These are phyloP conservation scores for Bactericera cockerelli DNA, from an alignment of 1,140 invertebrate species.

Conservation along the genomic window DNA sequence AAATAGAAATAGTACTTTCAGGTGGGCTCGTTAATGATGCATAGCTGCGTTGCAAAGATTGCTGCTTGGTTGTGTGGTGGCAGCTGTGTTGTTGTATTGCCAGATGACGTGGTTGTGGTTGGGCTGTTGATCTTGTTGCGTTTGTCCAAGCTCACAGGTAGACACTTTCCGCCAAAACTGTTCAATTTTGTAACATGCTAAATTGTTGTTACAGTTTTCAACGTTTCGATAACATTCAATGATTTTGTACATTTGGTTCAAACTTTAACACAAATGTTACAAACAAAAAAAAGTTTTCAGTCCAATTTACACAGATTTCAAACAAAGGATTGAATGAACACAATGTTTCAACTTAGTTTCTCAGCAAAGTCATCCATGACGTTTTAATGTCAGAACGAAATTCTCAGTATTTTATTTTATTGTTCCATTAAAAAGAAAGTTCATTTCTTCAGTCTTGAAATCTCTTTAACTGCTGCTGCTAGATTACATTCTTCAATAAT, in stretches of 20 bases:
- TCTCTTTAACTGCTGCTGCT: too few relatives aligned
- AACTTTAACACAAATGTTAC: too few relatives aligned
- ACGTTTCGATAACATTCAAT: too few relatives aligned
- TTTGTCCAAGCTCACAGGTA: conserved; percentile 36
- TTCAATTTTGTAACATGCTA: conserved; percentile 55
- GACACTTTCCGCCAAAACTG: conserved; percentile 62
- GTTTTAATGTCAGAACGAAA: too few relatives aligned
- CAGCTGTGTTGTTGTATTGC: conserved; percentile 1
- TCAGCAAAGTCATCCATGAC: too few relatives aligned
- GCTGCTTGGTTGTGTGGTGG: conserved; percentile 1
- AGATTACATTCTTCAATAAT: too few relatives aligned
- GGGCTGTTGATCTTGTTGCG: conserved; percentile 12
- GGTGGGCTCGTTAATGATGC: background rate
- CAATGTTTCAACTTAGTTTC: background rate
- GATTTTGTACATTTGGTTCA: too few relatives aligned
- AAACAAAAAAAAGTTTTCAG: background rate
- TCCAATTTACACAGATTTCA: background rate
- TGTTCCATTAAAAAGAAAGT: too few relatives aligned
- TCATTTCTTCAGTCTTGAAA: too few relatives aligned
- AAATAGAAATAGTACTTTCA: conserved; percentile 3
- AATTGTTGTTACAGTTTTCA: background rate
- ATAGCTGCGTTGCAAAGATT: background rate
- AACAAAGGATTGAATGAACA: background rate
- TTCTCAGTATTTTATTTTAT: too few relatives aligned
- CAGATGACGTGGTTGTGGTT: conserved; percentile 23